Base-by-base conservation (phyloP, 1,140 invertebrate genomes). In the Drosophila kepulauana region DNA sequence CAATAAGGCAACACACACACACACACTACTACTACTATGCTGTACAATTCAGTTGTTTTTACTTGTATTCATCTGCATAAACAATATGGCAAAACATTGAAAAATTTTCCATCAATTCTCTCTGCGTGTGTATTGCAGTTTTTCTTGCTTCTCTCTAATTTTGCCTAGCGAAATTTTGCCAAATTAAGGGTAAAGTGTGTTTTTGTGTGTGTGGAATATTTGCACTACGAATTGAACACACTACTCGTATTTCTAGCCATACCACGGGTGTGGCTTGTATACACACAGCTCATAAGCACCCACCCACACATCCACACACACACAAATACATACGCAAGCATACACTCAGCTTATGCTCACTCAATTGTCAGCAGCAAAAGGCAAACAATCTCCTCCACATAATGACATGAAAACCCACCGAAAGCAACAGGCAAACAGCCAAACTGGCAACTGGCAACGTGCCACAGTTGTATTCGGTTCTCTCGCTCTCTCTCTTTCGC, bases 331-430 rank as follows among this genome's bases (percentile, higher is more conserved):
- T 33, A 57, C 33, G 57, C 49, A 48, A 41, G 52, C 54, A 38
- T 48, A 52, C 51, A 61, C 43, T 45, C 48, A 68, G 30, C 51
- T 56, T 28, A 52, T 52, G 16, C 49, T 25, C 48, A 70, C 25
- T 25, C 41, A 65, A 43, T 57, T 64, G 68, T 64, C 59, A 38
- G 70, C 28, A 41, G 30, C 46, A 61, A 61, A 41, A 59, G 64
- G 46, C 56, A 68, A 68, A 74, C 71, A 74, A 59, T 59, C 69
- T 72, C 52, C 13, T 41, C 30, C 59, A 59, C 67, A 71, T 71
- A 75, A 75, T 75, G 70, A 75, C 59, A 71, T 10, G 46, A 45
- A 25, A 59, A 38, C 49, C 43, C 30, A 48, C 0, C 41, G 25
- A 16, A 33, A 43, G 51, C 59, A 57, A 49, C 41, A 28, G n/a